These are phyloP conservation scores for Stomorhina lunata DNA, from an alignment of 2,888 invertebrate species.

Conservation along the genomic window DNA sequence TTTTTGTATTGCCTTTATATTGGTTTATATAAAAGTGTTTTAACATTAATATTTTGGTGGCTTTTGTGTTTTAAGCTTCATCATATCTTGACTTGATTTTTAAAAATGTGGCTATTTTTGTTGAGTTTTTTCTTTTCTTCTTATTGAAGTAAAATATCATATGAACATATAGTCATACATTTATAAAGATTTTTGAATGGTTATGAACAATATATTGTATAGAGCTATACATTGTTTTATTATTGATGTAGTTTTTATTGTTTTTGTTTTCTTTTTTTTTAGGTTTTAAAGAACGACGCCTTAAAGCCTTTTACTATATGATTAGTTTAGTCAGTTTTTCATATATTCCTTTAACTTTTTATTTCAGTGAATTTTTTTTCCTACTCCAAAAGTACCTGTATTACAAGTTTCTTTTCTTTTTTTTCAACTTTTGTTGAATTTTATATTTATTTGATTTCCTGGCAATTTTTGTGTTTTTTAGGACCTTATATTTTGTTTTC, in stretches of 20 bases:
- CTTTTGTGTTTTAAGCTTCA: conserved; percentile 25
- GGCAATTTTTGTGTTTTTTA: conserved; percentile 25
- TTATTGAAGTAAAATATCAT: conserved; percentile 30
- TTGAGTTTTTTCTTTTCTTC: background rate
- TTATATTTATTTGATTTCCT: conserved; percentile 67
- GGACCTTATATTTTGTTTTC: background rate
- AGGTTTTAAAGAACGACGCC: conserved; percentile 74
- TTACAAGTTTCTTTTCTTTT: conserved; percentile 47
- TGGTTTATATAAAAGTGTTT: background rate
- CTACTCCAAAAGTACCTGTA: conserved; percentile 44
- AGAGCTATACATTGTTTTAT: no score
- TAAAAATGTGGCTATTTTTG: background rate
- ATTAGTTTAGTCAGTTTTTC: conserved; percentile 33
- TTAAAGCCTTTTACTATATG: conserved; percentile 63
- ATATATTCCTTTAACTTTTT: background rate
- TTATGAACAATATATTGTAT: conserved; percentile 42
- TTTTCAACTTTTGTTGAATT: conserved; percentile 47
- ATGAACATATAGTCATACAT: background rate
- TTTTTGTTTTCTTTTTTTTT: conserved; percentile 38
- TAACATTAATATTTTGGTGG: conserved; percentile 30
- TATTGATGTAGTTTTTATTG: conserved; percentile 34
- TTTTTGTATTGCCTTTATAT: background rate
- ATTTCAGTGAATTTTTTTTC: conserved; percentile 10
- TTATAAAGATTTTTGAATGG: conserved; percentile 38
- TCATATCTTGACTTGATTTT: conserved; percentile 42